phyloP scores from a whole-genome alignment of 2,888 invertebrate species.

The Sericinus montela region DNA sequence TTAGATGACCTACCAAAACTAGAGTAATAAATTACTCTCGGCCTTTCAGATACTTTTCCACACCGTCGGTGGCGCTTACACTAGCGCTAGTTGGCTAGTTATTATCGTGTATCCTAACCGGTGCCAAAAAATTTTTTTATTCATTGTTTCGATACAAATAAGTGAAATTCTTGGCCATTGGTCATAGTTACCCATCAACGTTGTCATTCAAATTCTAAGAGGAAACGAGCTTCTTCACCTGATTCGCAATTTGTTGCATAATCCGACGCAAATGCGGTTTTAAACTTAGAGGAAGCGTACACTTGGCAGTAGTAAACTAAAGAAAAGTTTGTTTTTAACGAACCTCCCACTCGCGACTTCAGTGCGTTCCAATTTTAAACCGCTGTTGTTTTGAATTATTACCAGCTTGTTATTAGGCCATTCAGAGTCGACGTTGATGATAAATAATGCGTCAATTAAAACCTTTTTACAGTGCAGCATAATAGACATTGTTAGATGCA shows the following conservation, averaged over 20 bases:
- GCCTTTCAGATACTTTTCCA: conserved; percentile 42
- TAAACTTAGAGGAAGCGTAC: conserved; percentile 35
- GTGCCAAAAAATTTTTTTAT: conserved; percentile 62
- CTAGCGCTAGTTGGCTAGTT: conserved; percentile 35
- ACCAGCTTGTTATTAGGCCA: conserved; percentile 41
- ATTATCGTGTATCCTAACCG: conserved; percentile 39
- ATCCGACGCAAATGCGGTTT: conserved; percentile 22
- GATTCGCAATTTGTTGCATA: conserved; percentile 16
- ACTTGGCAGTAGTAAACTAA: conserved; percentile 41
- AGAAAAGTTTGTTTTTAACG: conserved; percentile 41
- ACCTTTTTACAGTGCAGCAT: conserved; percentile 10
- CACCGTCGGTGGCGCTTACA: conserved; percentile 37
- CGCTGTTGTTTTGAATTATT: conserved; percentile 53
- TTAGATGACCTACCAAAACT: conserved; percentile 19
- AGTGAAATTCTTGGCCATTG: conserved; percentile 47
- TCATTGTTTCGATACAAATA: conserved; percentile 51
- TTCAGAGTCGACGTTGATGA: conserved; percentile 35
- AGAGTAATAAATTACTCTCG: conserved; percentile 49
- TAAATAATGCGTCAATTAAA: conserved; percentile 31
- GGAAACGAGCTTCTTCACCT: conserved; percentile 42
- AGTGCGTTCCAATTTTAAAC: conserved; percentile 57
- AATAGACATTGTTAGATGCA: conserved; percentile 5
- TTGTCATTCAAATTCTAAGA: conserved; percentile 46
- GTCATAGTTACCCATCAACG: conserved; percentile 38
- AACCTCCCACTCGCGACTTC: conserved; percentile 47